Base-by-base conservation (phyloP, 2,797 vertebrate genomes). In the Dendrocincla tyrannina region DNA sequence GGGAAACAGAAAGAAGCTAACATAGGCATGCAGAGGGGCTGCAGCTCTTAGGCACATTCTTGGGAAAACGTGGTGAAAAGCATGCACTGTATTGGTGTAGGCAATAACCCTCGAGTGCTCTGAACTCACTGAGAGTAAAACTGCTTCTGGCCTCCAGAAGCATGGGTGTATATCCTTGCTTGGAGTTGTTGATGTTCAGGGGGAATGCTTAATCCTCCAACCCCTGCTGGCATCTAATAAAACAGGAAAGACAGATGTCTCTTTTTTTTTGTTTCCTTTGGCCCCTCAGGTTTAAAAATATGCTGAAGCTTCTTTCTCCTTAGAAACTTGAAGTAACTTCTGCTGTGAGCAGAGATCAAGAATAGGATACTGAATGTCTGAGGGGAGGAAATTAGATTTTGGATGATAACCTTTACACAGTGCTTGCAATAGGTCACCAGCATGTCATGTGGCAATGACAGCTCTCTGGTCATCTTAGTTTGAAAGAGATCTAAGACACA, bases 71-170 rank as follows among this genome's bases (percentile, higher is more conserved):
- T 30, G 44, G 10, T 69, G 73, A 75, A 78, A 83, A 92, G 42
- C 77, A 81, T 56, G 55, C 50, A 13, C 69, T 91, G 23, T 33
- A 1, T 27, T 39, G 25, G 39, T 52, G 63, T 66, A 86, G 64
- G 41, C 24, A 92, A 58, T 10, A 68, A 50, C 16, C 37, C 47
- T 9, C 28, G 33, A 95, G 67, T 79, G 59, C 33, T 85, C 63
- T 82, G 44, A 93, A 95, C 91, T 95, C 89, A 88, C 89, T 93
- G 33, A 72, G 58, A 77, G 33, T 50, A 63, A 87, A 94, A 69
- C n/a, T 83, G 87, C 32, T 90, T 76, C 81, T 86, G 44, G 89
- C 69, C 37, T 95, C 69, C 73, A 89, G 88, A 84, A 91, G 83
- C 27, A 63, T 30, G 10, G 28, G 25, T 35, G 13, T 47, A 59